Evolutionary conservation across 1,140 invertebrate species (phyloP).

Genomic region (Philaenus spumarius): DNA sequence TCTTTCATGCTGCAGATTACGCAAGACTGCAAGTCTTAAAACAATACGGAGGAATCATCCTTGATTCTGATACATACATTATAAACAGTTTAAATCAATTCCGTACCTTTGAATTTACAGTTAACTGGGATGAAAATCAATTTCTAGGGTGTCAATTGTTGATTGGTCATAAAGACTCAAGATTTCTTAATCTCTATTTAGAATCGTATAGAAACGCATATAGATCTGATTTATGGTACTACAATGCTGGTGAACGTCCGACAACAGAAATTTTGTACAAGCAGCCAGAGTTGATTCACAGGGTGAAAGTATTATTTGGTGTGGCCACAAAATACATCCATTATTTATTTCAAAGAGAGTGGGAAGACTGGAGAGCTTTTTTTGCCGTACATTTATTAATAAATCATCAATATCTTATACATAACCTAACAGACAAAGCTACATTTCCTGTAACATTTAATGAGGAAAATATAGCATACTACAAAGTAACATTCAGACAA

Average conservation of each 20-base stretch:
- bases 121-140: conserved; percentile 36
- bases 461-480: conserved; percentile 15
- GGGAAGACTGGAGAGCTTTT: conserved; percentile 10
- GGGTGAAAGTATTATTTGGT: conserved; percentile 3
- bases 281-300: conserved; percentile 8
- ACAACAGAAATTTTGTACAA: conserved; percentile 20
- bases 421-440: conserved; percentile 11
- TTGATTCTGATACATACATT: conserved; percentile 29
- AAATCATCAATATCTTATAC: conserved; percentile 14
- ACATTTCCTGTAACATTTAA: conserved; percentile 15
- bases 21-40: conserved; percentile 24
- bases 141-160: conserved; percentile 30
- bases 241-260: conserved; percentile 34
- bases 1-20: conserved; percentile 21
- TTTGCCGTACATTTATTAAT: conserved; percentile 16
- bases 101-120: conserved; percentile 37
- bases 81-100: conserved; percentile 26
- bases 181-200: conserved; percentile 34
- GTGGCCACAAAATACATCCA: neutral
- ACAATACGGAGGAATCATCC: conserved; percentile 29
- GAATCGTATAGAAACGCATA: conserved; percentile 34
- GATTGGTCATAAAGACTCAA: conserved; percentile 33
- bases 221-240: conserved; percentile 32
- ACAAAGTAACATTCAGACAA: conserved; percentile 18
- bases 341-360: neutral